These are phyloP conservation scores for Astyanax mexicanus DNA, from an alignment of 2,797 vertebrate species.

Conservation along the genomic window DNA sequence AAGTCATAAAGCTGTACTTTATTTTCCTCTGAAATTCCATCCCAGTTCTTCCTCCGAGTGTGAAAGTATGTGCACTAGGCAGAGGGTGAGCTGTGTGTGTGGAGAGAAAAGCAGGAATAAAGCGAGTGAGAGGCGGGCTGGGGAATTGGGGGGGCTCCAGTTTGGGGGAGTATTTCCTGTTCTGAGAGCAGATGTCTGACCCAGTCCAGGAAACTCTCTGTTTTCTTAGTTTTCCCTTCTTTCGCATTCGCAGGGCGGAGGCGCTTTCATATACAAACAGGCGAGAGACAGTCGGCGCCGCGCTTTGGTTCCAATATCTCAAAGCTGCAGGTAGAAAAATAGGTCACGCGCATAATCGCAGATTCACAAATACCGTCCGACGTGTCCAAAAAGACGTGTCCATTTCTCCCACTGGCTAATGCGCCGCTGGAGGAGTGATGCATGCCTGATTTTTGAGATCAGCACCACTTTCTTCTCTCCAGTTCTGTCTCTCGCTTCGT, in stretches of 20 bases:
- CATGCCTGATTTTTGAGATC: constrained; percentile 19
- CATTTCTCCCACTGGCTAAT: constrained; percentile 45
- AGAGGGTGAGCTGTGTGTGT: constrained; percentile 47
- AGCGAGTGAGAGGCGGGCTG: constrained; percentile 1
- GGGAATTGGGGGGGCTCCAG: constrained; percentile 50
- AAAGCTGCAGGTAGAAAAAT: constrained; percentile 60
- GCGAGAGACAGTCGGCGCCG: constrained; percentile 45
- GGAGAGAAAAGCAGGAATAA: constrained; percentile 21
- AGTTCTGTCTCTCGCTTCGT: constrained; percentile 13
- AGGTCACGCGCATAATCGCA: constrained; percentile 62
- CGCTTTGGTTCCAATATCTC: constrained; percentile 61
- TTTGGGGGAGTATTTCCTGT: constrained; percentile 63
- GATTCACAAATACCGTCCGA: constrained; percentile 41
- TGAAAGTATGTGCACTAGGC: constrained; percentile 39
- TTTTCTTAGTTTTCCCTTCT: constrained; percentile 52
- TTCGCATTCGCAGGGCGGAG: constrained; percentile 44
- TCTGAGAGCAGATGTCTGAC: constrained; percentile 58
- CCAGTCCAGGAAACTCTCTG: constrained; percentile 55
- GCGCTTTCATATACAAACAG: constrained; percentile 29
- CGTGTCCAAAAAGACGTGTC: constrained; percentile 47
- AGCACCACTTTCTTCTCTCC: constrained; percentile 12
- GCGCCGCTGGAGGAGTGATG: constrained; percentile 42
- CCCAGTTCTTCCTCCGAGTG: constrained; percentile 17
- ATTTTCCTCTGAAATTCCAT: constrained; percentile 6
- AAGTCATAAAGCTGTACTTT: background rate